Base-by-base conservation (phyloP, 2,888 invertebrate genomes). In the Embidobia sp. region DNA sequence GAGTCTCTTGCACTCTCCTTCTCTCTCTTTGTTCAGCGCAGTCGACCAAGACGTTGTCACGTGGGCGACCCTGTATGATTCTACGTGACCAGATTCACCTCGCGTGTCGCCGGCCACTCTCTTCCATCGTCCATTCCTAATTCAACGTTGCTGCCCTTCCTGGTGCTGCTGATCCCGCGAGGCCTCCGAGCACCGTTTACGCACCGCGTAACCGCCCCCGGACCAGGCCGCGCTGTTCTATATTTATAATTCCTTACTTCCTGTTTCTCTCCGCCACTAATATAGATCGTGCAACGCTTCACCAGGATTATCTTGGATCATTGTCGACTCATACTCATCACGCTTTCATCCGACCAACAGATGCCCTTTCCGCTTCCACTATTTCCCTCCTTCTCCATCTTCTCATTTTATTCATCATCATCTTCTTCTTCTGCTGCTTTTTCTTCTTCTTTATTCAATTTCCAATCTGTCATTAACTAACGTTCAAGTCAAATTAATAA, bases 81-180 rank as follows among this genome's bases (percentile, higher is more conserved):
- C 84, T 82, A 83, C 85, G 85, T 84, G 86, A 86, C 85, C 86
- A 85, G 86, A 87, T 87, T 87, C 85, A 87, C 87, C 87, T 83
- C 82, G 80, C 76, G 79, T 78, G 81, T 76, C 79, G 72, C 51
- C 48, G 46, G 46, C 53, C 72, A 53, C 75, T 78, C 69, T 3
- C 22, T n/a, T 63, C 51, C 66, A 53, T 72, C 48, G 57, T 46
- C 67, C 53, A 64, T 67, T 69, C 79, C 46, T 46, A 70, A 57
- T 61, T 78, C 75, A 64, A 46, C 42, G 67, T 15, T 26, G 77
- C 57, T 51, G 55, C 61, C 67, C 73, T 64, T 75, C 69, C 70
- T 77, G 63, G 40, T 55, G 61, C 53, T 26, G 53, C 40, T 64
- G 64, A 26, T 66, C 51, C 44, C 51, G 48, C 40, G 37, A 67